A percentile compares a stretch with the other conserved stretches of the same genome.
Evolutionary conservation across 2,888 invertebrate genomes (phyloP).

Genomic region (Quadriops clusia): DNA sequence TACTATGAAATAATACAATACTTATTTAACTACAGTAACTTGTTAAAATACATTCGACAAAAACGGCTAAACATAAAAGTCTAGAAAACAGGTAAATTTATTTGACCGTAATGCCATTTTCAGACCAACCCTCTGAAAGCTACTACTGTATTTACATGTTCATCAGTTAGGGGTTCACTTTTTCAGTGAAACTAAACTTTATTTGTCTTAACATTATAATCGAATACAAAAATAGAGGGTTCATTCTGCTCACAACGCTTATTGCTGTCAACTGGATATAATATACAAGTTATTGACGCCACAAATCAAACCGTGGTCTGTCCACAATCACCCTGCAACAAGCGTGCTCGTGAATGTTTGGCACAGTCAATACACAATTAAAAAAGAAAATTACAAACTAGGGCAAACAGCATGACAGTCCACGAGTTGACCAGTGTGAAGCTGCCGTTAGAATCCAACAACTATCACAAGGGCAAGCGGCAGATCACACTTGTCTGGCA

Average conservation of each 20-base stretch:
- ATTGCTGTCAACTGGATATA: conserved; percentile 38
- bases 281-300: no score
- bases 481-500: conserved; percentile 14
- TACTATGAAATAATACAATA: conserved; percentile 33
- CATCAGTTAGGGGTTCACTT: conserved; percentile 26
- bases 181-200: conserved; percentile 29
- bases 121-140: conserved; percentile 32
- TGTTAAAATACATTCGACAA: conserved; percentile 35
- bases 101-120: no score
- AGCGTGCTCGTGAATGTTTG: conserved; percentile 12
- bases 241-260: conserved; percentile 39
- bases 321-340: no score
- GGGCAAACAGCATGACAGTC: no score
- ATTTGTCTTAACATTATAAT: conserved; percentile 25
- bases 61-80: conserved; percentile 33
- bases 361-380: no score
- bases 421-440: no score
- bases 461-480: conserved; percentile 31
- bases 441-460: conserved; percentile 20
- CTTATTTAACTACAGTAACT: conserved; percentile 34
- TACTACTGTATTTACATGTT: conserved; percentile 26
- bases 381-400: no score
- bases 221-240: conserved; percentile 42
- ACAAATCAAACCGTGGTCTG: no score
- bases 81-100: conserved; percentile 21